A percentile compares a stretch with the other conserved stretches of the same genome.
Conservation (phyloP, 2,888 invertebrate genomes). For the Oscheius sp. region DNA sequence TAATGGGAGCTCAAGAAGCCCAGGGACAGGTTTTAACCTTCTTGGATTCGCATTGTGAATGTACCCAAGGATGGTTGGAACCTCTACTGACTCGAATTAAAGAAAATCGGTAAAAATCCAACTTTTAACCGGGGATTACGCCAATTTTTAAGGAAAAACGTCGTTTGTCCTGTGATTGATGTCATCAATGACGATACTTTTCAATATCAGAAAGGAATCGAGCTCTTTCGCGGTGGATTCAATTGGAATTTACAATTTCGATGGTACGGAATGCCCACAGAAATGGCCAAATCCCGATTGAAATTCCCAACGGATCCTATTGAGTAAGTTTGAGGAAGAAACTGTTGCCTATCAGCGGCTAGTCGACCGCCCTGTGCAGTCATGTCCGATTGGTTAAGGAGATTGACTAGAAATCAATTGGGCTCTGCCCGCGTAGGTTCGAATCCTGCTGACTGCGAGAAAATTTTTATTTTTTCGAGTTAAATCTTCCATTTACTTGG, state of each 20-base stretch:
- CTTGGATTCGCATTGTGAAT: constrained; percentile 97
- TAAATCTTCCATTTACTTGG: too few species aligned
- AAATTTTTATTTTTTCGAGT: too few species aligned
- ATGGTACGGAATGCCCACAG: constrained; percentile 78
- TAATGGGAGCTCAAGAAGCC: constrained; percentile 90
- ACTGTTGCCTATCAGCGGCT: too few species aligned
- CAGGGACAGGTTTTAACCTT: constrained; percentile 92
- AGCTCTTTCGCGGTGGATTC: constrained; percentile 96
- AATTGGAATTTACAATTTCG: constrained; percentile 94
- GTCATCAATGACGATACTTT: constrained; percentile 95
- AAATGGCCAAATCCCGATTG: constrained; percentile 74
- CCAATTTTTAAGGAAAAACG: constrained; percentile 77
- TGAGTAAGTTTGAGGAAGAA: constrained; percentile 76
- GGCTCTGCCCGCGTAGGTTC: constrained; percentile 70
- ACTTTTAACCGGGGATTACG: constrained; percentile 33
- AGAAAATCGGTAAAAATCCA: constrained; percentile 80
- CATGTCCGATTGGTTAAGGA: constrained; percentile 66
- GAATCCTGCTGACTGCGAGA: constrained; percentile 68
- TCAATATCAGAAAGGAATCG: constrained; percentile 89
- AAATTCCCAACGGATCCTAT: constrained; percentile 80
- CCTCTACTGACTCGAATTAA: constrained; percentile 91
- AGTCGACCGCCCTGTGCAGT: too few species aligned
- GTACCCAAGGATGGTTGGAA: constrained; percentile 96
- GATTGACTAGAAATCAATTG: constrained; percentile 68
- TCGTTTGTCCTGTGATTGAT: constrained; percentile 88